Base-by-base conservation (phyloP, 1,140 invertebrate genomes). In the Apocrypta bakeri region DNA sequence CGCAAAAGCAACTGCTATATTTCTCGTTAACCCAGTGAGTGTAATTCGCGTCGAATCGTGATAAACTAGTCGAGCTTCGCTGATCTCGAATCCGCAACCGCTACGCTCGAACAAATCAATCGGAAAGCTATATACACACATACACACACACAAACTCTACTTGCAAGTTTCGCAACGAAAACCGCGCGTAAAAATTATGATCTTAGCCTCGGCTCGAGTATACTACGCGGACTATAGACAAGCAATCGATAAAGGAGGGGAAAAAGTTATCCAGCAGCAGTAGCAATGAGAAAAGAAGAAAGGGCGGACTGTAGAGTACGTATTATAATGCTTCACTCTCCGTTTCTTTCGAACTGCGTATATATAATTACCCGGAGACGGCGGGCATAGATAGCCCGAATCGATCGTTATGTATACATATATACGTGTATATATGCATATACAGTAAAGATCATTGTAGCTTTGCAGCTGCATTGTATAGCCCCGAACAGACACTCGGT, bases 121-220 rank as follows among this genome's bases (percentile, higher is more conserved):
- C 71, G 71, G 71, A 40, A 42, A 33, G 71, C 25, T 29, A 68
- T 68, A 68, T 25, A 68, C n/a, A 68, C 29, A 66, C 64, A 68
- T 9, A 37, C 33, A 37, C 64, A 68, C 33, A 37, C 33, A 37
- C 33, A 9, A 4, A 37, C 33, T 37, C 33, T 2, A 37, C 33
- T 37, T 37, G 33, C 9, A 37, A 37, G 24, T 73, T 40, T 73
- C 71, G 71, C 71, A 73, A 73, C 3, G 71, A 25, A 33, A 42
- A 27, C 8, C 33, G 71, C 68, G 29, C n/a, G 71, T 73, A 73
- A 73, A 73, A 73, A 73, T 73, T 73, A 48, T 48, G 33, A 42
- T 29, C 69, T 71, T 21, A 29, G 64, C 64, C 24, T 66, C 48
- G 48, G n/a, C 42, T n/a, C n/a, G 33, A 37, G 63, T 11, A 31